phyloP scores from a whole-genome alignment of 2,888 invertebrate genomes.

The Thymelicus lineola region DNA sequence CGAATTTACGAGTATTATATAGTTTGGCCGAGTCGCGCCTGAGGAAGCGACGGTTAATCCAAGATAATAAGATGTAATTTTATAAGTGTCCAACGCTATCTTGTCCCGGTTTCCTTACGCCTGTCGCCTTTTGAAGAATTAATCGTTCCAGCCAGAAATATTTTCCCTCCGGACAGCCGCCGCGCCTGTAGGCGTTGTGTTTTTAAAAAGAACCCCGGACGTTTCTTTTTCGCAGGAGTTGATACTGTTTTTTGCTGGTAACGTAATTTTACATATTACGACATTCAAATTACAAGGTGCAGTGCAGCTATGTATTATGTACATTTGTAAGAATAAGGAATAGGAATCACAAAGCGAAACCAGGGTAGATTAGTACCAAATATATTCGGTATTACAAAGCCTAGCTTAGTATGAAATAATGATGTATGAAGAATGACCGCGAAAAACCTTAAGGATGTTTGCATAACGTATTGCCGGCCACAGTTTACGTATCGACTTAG shows the following conservation, averaged over 20 bases:
- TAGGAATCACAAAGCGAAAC: no score
- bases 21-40: neutral
- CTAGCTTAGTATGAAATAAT: slow-evolving; percentile 15
- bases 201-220: slow-evolving; percentile 24
- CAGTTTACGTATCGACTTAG: slow-evolving; percentile 25
- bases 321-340: no score
- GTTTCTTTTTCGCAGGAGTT: slow-evolving; percentile 12
- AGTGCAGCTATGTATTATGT: no score
- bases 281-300: neutral
- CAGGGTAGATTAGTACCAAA: no score
- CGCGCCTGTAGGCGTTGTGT: slow-evolving; percentile 15
- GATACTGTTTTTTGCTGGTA: slow-evolving; percentile 7
- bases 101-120: slow-evolving; percentile 45
- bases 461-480: slow-evolving; percentile 18
- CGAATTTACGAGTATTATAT: neutral
- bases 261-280: neutral
- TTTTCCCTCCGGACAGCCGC: slow-evolving; percentile 16
- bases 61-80: slow-evolving; percentile 57
- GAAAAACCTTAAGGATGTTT: slow-evolving; percentile 17
- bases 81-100: slow-evolving; percentile 56
- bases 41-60: slow-evolving; percentile 4
- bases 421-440: slow-evolving; percentile 32
- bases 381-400: neutral
- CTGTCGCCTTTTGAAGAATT: slow-evolving; percentile 50
- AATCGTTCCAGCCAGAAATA: slow-evolving; percentile 43